phyloP scores from a whole-genome alignment of 1,140 invertebrate species.

The Aphidius ervi region DNA sequence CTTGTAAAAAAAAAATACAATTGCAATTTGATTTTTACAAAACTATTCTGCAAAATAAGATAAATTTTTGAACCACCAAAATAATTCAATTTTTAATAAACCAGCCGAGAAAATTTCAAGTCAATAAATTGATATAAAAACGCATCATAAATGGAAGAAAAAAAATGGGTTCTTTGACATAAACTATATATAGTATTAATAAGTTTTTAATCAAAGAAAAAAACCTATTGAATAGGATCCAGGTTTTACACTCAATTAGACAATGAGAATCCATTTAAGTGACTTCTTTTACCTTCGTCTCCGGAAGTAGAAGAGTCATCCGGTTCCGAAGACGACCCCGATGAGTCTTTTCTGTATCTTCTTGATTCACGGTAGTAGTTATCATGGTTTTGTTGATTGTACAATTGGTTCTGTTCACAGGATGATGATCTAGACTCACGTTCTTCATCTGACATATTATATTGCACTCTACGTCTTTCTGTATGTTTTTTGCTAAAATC shows the following conservation, averaged over 20 bases:
- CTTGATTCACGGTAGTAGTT: constrained; percentile 22
- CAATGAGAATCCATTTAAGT: constrained; percentile 1
- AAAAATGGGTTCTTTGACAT: too few relatives aligned
- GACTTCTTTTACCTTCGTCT: constrained; percentile 46
- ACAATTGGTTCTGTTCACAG: constrained; percentile 19
- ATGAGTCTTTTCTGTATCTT: constrained; percentile 30
- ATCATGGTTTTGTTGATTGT: constrained; percentile 23
- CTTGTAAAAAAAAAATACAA: too few relatives aligned
- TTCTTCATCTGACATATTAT: constrained; percentile 23
- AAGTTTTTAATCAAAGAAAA: neutral
- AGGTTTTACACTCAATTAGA: neutral
- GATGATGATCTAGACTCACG: constrained; percentile 18
- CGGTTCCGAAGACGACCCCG: constrained; percentile 45
- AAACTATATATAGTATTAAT: too few relatives aligned
- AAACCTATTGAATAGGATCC: neutral
- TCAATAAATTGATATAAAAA: too few relatives aligned
- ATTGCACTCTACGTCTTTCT: constrained; percentile 28
- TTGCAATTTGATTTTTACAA: too few relatives aligned
- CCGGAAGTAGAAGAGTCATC: constrained; percentile 50
- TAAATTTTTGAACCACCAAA: too few relatives aligned
- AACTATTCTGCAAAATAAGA: too few relatives aligned
- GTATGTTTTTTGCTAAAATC: constrained; percentile 40
- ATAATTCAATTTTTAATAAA: too few relatives aligned
- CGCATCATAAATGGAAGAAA: too few relatives aligned
- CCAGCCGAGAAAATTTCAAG: too few relatives aligned